Percentiles rank a stretch among this genome's conserved stretches.
Evolutionary conservation across 2,888 invertebrate genomes (phyloP).

Genomic region (Aphrophora alni): DNA sequence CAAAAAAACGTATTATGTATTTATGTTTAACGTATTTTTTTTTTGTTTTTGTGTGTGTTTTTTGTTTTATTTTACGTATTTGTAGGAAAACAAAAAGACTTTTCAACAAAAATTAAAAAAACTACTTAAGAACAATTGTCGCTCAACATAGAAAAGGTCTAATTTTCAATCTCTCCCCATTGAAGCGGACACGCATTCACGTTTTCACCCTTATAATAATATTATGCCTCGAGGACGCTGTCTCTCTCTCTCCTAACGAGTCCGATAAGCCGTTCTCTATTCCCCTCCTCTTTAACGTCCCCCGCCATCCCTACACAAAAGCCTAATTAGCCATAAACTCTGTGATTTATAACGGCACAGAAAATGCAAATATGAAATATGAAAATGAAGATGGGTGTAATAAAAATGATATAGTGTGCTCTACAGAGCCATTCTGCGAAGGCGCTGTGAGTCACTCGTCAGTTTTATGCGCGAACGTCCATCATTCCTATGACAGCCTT

Average conservation of each 20-base stretch:
- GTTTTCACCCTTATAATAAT: conserved; percentile 46
- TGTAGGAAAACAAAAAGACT: not conserved
- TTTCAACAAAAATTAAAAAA: not conserved
- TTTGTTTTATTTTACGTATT: not conserved
- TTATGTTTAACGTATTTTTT: too few species aligned
- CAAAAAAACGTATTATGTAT: too few species aligned
- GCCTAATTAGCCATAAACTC: conserved; percentile 70
- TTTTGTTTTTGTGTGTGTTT: not conserved
- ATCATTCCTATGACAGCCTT: conserved; percentile 72
- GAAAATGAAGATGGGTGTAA: conserved; percentile 76
- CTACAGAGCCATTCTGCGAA: conserved; percentile 76
- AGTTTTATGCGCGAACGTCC: conserved; percentile 76
- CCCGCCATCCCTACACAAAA: conserved; percentile 52
- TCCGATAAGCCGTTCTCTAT: conserved; percentile 48
- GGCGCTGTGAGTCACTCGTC: conserved; percentile 73
- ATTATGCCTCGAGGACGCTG: conserved; percentile 47
- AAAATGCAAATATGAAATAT: conserved; percentile 61
- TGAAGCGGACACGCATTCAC: not conserved
- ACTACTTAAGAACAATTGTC: not conserved
- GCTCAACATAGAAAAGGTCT: not conserved
- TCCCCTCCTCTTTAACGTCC: conserved; percentile 30
- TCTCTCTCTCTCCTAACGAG: conserved; percentile 42
- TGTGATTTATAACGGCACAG: conserved; percentile 66
- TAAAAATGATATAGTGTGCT: conserved; percentile 81
- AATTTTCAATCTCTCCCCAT: not conserved